Percentiles rank a stretch among this genome's conserved stretches.
Conservation (phyloP, 2,113 vertebrate genomes). For the Erinaceus europaeus region DNA sequence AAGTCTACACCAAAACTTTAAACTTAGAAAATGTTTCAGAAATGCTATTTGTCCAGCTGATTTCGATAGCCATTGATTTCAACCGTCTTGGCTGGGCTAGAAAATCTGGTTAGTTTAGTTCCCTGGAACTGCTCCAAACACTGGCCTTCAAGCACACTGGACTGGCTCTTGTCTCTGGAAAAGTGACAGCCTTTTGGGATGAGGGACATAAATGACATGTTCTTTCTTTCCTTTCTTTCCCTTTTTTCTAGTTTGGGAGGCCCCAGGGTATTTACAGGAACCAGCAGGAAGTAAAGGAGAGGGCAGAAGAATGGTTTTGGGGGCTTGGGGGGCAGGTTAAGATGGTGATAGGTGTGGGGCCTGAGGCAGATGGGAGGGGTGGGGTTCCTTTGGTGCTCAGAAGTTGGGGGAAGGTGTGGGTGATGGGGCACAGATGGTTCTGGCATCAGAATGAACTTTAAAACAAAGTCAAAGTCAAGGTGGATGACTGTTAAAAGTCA, state of each 20-base stretch:
- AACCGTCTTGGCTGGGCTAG: not conserved
- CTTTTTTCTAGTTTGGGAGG: not conserved
- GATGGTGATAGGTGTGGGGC: not conserved
- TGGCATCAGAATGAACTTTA: conserved; percentile 1
- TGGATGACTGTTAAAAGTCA: not conserved
- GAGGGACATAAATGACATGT: not conserved
- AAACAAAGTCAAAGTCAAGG: conserved; percentile 12
- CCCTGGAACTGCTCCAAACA: not conserved
- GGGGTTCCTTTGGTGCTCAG: not conserved
- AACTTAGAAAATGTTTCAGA: conserved; percentile 24
- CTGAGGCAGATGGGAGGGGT: not conserved
- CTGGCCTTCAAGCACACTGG: not conserved
- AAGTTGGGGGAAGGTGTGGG: not conserved
- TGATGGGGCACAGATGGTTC: not conserved
- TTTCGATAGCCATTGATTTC: not conserved
- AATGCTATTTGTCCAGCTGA: conserved; percentile 16
- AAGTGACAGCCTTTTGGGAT: not conserved
- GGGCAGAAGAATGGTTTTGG: not conserved
- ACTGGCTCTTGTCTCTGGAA: not conserved
- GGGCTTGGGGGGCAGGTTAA: not conserved
- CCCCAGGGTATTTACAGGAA: not conserved
- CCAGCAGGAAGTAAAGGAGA: not conserved
- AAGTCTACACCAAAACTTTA: conserved; percentile 24
- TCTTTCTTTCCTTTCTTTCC: not conserved
- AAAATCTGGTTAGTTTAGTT: conserved; percentile 6